Conservation (phyloP, 1,140 invertebrate genomes). For the Melanaphis sacchari region DNA sequence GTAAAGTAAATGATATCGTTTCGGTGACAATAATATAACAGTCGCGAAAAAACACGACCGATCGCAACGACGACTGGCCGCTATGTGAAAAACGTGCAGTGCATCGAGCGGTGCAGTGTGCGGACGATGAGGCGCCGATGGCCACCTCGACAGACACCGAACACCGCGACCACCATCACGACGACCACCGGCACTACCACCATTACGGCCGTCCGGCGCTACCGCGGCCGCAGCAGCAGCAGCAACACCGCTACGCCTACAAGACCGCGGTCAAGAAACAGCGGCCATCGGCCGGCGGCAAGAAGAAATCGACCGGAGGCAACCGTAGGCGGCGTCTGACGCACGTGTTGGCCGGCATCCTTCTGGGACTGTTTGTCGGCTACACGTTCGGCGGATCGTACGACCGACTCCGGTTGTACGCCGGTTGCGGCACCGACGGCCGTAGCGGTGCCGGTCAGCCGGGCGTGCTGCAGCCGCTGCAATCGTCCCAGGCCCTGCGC, state of each 20-base stretch:
- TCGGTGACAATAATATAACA: neutral
- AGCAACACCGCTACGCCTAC: neutral
- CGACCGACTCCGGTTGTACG: conserved; percentile 7
- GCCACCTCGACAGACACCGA: neutral
- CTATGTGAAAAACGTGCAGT: neutral
- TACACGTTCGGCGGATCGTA: conserved; percentile 29
- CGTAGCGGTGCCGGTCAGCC: too few species aligned
- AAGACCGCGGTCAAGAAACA: neutral
- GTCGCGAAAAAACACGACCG: neutral
- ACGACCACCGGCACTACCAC: neutral
- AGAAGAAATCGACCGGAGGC: neutral
- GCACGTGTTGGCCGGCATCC: conserved; percentile 34
- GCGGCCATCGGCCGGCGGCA: neutral
- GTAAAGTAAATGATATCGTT: neutral
- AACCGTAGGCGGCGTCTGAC: conserved; percentile 6
- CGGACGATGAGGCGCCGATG: conserved; percentile 37
- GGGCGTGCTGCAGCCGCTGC: neutral
- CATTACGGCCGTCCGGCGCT: neutral
- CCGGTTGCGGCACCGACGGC: neutral
- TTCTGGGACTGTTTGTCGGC: conserved; percentile 11
- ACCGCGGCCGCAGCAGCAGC: neutral
- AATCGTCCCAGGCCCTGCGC: neutral
- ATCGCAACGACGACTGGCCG: too few species aligned
- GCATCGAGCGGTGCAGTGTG: neutral
- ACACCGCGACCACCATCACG: neutral